phyloP scores from a whole-genome alignment of 1,140 invertebrate genomes.

The Tribolium madens region DNA sequence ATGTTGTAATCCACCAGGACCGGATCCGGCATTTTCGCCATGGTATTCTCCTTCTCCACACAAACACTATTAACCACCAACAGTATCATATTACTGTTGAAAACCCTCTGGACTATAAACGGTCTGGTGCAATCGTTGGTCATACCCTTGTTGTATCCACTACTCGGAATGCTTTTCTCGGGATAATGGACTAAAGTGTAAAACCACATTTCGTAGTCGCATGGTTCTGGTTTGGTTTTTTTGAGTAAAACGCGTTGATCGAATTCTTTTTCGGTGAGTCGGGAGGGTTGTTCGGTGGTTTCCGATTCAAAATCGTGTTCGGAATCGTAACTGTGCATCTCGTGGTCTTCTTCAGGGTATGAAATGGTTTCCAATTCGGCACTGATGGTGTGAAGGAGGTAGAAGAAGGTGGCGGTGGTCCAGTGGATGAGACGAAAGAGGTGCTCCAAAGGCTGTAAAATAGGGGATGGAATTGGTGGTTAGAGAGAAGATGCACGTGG shows the following conservation, averaged over 20 bases:
- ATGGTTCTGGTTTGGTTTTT: slow-evolving; percentile 81
- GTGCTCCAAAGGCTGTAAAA: slow-evolving; percentile 64
- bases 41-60: slow-evolving; percentile 58
- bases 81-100: slow-evolving; percentile 86
- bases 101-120: slow-evolving; percentile 86
- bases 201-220: slow-evolving; percentile 77
- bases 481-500: too few relatives aligned
- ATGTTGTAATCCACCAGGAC: slow-evolving; percentile 62
- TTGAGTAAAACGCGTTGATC: slow-evolving; percentile 77
- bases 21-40: slow-evolving; percentile 56
- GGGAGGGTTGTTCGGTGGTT: slow-evolving; percentile 66
- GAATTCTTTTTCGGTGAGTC: slow-evolving; percentile 68
- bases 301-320: slow-evolving; percentile 62
- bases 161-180: slow-evolving; percentile 58
- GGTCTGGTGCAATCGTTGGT: slow-evolving; percentile 67
- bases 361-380: slow-evolving; percentile 61
- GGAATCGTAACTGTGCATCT: slow-evolving; percentile 52
- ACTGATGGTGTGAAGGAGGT: slow-evolving; percentile 54
- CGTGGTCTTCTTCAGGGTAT: slow-evolving; percentile 57
- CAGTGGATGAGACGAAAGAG: slow-evolving; percentile 63
- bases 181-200: slow-evolving; percentile 65
- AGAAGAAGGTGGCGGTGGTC: slow-evolving; percentile 63
- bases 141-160: slow-evolving; percentile 62
- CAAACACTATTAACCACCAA: slow-evolving; percentile 83
- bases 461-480: slow-evolving; percentile 31